Conservation (phyloP, 23 tunicate genomes). For the Styela clava region DNA sequence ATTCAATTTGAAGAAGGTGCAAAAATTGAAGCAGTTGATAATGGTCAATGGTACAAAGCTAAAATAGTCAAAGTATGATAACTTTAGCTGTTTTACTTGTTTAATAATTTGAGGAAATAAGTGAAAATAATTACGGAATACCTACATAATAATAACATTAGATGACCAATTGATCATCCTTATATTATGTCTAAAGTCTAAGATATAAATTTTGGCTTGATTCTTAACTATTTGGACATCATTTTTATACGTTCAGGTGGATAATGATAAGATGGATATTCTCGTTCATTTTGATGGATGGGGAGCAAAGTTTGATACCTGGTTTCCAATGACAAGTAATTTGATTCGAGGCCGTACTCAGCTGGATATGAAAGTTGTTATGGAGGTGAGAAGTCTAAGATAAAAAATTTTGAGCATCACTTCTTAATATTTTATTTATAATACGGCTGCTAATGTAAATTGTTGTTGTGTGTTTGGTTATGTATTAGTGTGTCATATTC, state of each 20-base stretch:
- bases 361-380: slow-evolving; percentile 46
- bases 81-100: too few species aligned
- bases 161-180: too few species aligned
- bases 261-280: slow-evolving; percentile 50
- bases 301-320: slow-evolving; percentile 68
- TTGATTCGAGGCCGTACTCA: slow-evolving; percentile 69
- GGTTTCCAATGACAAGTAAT: slow-evolving; percentile 57
- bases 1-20: slow-evolving; percentile 66
- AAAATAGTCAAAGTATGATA: slow-evolving; percentile 60
- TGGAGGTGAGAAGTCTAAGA: slow-evolving; percentile 18
- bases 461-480: too few species aligned
- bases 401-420: not conserved
- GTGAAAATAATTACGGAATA: too few species aligned
- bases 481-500: too few species aligned
- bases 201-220: too few species aligned
- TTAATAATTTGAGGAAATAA: not conserved
- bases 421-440: too few species aligned
- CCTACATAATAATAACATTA: too few species aligned
- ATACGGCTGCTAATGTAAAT: not conserved
- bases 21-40: slow-evolving; percentile 78
- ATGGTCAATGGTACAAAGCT: slow-evolving; percentile 79
- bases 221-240: too few species aligned
- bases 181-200: too few species aligned
- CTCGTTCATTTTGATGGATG: slow-evolving; percentile 80
- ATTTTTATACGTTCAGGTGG: too few species aligned